phyloP scores from a whole-genome alignment of 2,113 vertebrate species.

The Bujurquina vittata region DNA sequence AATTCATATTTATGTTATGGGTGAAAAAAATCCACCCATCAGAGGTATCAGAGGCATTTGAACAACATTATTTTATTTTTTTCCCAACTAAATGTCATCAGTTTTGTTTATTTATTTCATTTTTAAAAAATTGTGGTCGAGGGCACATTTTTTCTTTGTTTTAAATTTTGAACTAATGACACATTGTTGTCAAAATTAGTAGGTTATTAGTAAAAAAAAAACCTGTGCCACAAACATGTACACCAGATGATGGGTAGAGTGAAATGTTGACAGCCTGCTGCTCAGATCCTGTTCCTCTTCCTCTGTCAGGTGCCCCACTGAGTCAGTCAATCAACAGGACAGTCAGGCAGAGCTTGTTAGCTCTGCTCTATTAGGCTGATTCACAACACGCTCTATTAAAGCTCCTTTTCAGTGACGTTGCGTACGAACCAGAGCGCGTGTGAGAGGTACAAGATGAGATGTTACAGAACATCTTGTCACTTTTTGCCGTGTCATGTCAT shows the following conservation, averaged over 20 bases:
- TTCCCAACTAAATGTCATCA: background rate
- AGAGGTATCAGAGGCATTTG: background rate
- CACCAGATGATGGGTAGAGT: background rate
- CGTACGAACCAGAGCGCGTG: background rate
- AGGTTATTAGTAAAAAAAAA: background rate
- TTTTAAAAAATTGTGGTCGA: too few relatives aligned
- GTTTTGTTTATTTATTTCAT: too few relatives aligned
- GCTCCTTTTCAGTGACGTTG: background rate
- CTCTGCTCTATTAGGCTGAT: slow-evolving; percentile 43
- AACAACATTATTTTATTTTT: background rate
- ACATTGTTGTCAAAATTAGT: background rate
- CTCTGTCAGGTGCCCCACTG: slow-evolving; percentile 14
- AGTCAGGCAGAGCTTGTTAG: slow-evolving; percentile 49
- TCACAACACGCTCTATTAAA: slow-evolving; percentile 23
- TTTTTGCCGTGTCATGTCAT: slow-evolving; percentile 3
- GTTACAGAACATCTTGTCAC: slow-evolving; percentile 29
- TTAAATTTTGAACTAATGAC: background rate
- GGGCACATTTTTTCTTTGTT: too few relatives aligned
- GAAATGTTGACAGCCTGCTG: background rate
- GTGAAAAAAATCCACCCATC: background rate
- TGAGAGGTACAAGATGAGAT: slow-evolving; percentile 16
- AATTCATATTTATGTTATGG: background rate
- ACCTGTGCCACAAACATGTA: background rate
- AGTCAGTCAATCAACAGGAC: slow-evolving; percentile 32
- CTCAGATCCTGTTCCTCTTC: background rate